Conservation (phyloP, 2,797 vertebrate species). For the Siniperca obscura region DNA sequence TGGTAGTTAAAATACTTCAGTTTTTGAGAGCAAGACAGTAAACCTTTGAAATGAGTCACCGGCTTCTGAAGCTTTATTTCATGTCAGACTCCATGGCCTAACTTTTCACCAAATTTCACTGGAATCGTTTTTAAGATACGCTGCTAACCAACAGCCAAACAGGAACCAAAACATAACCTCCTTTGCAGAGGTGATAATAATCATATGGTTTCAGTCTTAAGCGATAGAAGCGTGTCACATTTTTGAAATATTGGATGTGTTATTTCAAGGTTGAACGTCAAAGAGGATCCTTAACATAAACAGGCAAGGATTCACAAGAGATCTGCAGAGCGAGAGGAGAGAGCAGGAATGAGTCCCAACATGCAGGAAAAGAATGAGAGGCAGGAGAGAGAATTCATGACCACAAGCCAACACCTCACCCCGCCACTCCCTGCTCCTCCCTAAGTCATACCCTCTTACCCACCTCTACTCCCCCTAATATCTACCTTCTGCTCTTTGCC, state of each 20-base stretch:
- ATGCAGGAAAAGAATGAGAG: slow-evolving; percentile 66
- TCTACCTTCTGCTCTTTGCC: slow-evolving; percentile 7
- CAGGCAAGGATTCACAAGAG: not conserved
- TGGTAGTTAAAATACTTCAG: no score
- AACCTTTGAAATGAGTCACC: not conserved
- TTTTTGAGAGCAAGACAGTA: not conserved
- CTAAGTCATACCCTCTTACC: slow-evolving; percentile 24
- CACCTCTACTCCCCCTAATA: slow-evolving; percentile 5
- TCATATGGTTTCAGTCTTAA: not conserved
- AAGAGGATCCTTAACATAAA: not conserved
- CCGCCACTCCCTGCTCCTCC: slow-evolving; percentile 75
- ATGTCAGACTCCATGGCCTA: not conserved
- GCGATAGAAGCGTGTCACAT: not conserved
- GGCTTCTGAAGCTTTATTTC: not conserved
- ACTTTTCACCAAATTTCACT: not conserved
- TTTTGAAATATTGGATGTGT: not conserved
- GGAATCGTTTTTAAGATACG: not conserved
- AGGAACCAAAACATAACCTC: not conserved
- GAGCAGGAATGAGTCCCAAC: slow-evolving; percentile 70
- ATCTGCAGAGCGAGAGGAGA: slow-evolving; percentile 20
- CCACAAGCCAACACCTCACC: slow-evolving; percentile 53
- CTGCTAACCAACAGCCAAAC: not conserved
- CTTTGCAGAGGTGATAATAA: not conserved
- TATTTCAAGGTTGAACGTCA: not conserved
- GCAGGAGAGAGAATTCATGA: slow-evolving; percentile 53